These are phyloP conservation scores for Myotis planiceps DNA, from an alignment of 2,797 vertebrate species.

Conservation along the genomic window DNA sequence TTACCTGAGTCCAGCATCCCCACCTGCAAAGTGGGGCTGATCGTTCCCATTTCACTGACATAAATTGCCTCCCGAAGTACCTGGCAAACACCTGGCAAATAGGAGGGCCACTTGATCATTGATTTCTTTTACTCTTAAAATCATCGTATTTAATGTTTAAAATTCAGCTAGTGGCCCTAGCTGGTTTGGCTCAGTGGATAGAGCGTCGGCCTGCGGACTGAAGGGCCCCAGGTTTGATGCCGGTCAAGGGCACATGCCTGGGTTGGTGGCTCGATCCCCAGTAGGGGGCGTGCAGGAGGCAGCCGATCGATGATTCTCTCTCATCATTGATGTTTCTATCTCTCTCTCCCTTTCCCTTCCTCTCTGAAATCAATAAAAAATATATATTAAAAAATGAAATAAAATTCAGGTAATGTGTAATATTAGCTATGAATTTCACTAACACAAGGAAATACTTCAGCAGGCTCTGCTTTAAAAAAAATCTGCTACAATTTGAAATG, in stretches of 20 bases:
- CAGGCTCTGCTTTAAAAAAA: constrained; percentile 59
- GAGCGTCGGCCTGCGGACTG: no score
- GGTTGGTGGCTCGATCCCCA: no score
- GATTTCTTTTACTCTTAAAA: constrained; percentile 42
- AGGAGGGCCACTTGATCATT: neutral
- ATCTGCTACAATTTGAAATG: constrained; percentile 35
- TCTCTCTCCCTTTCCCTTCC: no score
- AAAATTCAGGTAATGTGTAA: constrained; percentile 37
- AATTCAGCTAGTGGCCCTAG: constrained; percentile 25
- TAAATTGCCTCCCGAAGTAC: constrained; percentile 42
- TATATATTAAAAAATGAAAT: neutral
- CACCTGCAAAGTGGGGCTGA: neutral
- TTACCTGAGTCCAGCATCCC: neutral
- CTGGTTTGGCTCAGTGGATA: no score
- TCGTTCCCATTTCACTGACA: neutral
- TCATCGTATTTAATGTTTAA: constrained; percentile 36
- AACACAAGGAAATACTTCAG: neutral
- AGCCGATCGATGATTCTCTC: no score
- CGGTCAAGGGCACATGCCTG: no score
- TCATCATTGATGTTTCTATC: no score
- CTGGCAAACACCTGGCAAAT: constrained; percentile 52
- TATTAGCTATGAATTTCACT: neutral
- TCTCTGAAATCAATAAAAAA: no score
- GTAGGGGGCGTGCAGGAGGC: no score
- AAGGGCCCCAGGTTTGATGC: no score